These are phyloP conservation scores for Limnodromus scolopaceus DNA, from an alignment of 2,797 vertebrate genomes.

Conservation along the genomic window DNA sequence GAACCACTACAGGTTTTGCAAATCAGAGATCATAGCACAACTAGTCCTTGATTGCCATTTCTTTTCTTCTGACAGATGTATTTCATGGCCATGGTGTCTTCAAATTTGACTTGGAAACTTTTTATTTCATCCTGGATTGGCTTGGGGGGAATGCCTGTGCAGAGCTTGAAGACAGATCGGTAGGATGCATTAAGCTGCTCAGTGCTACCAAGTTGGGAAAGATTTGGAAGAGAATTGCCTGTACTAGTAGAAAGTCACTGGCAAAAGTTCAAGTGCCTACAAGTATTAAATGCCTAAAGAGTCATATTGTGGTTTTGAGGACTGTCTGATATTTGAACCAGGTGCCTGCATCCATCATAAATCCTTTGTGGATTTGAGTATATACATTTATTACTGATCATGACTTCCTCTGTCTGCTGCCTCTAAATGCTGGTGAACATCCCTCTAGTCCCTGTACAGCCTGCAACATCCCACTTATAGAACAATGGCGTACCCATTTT, in stretches of 20 bases:
- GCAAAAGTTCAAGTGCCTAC: not conserved
- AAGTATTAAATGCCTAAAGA: not conserved
- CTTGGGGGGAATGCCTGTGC: not conserved
- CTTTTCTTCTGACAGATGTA: not conserved
- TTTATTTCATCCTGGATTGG: not conserved
- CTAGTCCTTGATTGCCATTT: not conserved
- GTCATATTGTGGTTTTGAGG: not conserved
- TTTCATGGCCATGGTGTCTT: not conserved
- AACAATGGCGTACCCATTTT: fast-evolving
- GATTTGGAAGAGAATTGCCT: not conserved
- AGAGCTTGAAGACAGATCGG: not conserved
- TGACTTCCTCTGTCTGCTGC: not conserved
- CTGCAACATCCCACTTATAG: not conserved
- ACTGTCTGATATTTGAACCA: not conserved
- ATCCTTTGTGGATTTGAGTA: not conserved
- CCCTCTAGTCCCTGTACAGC: not conserved
- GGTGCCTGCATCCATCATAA: not conserved
- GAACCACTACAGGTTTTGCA: not conserved
- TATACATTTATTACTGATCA: not conserved
- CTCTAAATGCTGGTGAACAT: not conserved
- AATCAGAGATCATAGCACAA: not conserved
- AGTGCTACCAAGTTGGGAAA: not conserved
- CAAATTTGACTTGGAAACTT: not conserved
- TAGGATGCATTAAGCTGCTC: not conserved
- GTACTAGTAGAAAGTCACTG: not conserved